Conservation (phyloP, 2,888 invertebrate species). For the Melieria picta region DNA sequence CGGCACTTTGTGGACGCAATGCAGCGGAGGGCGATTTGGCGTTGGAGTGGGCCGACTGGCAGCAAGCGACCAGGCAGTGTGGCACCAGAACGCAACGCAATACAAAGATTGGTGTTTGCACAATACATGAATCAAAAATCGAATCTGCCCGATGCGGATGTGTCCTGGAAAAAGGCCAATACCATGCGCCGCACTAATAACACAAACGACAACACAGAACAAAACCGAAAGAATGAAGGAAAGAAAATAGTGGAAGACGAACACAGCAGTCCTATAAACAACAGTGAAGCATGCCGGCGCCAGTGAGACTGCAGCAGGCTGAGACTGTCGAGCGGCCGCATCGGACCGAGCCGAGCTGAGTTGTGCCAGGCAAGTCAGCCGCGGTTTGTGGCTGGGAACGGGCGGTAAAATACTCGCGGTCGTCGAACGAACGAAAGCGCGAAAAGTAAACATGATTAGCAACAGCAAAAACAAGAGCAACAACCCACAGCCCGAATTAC, state of each 20-base stretch:
- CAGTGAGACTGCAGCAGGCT: too few species aligned
- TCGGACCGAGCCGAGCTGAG: too few species aligned
- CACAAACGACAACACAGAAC: neutral
- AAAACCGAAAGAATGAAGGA: neutral
- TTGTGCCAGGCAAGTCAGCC: too few species aligned
- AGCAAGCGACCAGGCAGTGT: too few species aligned
- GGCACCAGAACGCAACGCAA: too few species aligned
- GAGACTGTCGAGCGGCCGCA: too few species aligned
- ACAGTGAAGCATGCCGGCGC: neutral
- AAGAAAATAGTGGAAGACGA: neutral
- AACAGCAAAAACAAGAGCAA: neutral
- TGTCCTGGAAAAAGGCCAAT: slow-evolving; percentile 8
- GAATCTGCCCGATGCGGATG: neutral
- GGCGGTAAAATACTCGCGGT: neutral
- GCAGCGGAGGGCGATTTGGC: too few species aligned
- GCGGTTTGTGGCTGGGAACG: too few species aligned
- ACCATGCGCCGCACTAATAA: neutral
- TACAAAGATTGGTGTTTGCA: neutral
- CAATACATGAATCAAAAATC: neutral
- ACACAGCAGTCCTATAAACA: neutral
- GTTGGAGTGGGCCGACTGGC: too few species aligned
- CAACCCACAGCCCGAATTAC: too few species aligned
- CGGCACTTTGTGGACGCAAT: too few species aligned
- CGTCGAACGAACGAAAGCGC: neutral
- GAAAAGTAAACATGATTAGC: slow-evolving; percentile 12